phyloP scores from a whole-genome alignment of 2,888 invertebrate genomes.

The Koerneria pararmatus region DNA sequence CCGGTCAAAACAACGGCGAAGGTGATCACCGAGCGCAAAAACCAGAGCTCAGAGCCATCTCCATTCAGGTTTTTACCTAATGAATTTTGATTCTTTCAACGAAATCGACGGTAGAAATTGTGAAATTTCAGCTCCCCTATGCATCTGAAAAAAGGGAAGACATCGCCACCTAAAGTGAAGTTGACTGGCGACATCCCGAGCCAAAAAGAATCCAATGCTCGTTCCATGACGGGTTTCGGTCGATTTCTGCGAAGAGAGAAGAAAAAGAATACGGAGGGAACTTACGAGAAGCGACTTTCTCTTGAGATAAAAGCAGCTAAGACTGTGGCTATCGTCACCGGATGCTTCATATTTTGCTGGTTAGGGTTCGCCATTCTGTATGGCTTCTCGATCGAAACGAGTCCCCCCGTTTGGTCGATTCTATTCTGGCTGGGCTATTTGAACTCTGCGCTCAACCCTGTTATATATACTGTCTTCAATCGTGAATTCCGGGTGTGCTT shows the following conservation, averaged over 20 bases:
- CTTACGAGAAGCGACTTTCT: constrained; percentile 57
- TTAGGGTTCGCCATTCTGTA: constrained; percentile 77
- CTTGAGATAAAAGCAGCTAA: constrained; percentile 55
- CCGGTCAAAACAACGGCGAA: too few relatives aligned
- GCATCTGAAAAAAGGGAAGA: too few relatives aligned
- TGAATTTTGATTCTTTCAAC: background rate
- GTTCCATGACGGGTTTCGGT: too few relatives aligned
- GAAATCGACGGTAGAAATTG: background rate
- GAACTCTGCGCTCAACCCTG: constrained; percentile 89
- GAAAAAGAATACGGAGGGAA: constrained; percentile 43
- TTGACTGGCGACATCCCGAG: too few relatives aligned
- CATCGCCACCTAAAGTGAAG: too few relatives aligned
- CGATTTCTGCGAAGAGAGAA: constrained; percentile 26
- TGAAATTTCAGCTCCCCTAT: too few relatives aligned
- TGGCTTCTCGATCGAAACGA: constrained; percentile 45
- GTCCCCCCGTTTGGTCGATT: constrained; percentile 67
- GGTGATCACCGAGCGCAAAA: constrained; percentile 4
- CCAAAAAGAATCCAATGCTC: too few relatives aligned
- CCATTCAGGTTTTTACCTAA: constrained; percentile 2
- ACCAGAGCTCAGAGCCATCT: background rate
- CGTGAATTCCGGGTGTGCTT: constrained; percentile 58
- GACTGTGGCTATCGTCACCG: constrained; percentile 78
- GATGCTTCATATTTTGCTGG: constrained; percentile 94
- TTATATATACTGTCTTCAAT: constrained; percentile 62
- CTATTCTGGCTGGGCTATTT: constrained; percentile 96